Evolutionary conservation across 2,113 vertebrate genomes (phyloP), one percentile per base, ranked within the genome.

Genomic region (Hirundichthys speculiger): DNA sequence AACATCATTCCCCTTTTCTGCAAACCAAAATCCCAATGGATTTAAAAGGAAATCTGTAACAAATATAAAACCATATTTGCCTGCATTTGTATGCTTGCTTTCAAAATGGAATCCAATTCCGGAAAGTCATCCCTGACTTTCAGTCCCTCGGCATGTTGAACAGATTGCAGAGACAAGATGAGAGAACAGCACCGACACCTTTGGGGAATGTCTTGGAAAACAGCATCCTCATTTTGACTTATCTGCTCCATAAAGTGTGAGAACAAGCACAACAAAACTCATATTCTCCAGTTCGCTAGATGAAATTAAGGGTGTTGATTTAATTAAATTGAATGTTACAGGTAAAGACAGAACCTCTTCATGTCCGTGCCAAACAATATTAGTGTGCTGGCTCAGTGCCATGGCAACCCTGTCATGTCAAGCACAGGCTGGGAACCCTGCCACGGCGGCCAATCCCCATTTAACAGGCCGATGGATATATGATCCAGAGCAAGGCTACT

Each of bases 361-460:
- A 22, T 75, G 75, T 84, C 70, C 61, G 63, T 57, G 66, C 62
- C 58, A 73, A 75, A 77, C 76, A 69, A 75, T 73, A 86, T 89
- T 89, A 77, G 66, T 50, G 69, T 41, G 50, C 71, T 92, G 90
- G 90, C 88, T 70, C 4, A 9, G 58, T 82, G 88, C 85, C 87
- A 38, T 18, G 70, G 52, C 50, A 74, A 65, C 58, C 56, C 55
- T 50, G 56, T 75, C 74, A 62, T 64, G 67, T 83, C 86, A 59
- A 58, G 76, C 80, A 75, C 60, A 55, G 61, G 16, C 86, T 80
- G 86, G 88, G 84, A 90, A 79, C 48, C 5, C 40, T 75, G 86
- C 89, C 89, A 88, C 73, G 57, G 53, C 19, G 41, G 64, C 73
- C 71, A 78, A 79, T 87, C 78, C 78, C 80, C 63, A 64, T 89